Percentiles rank a stretch among this genome's conserved stretches.
Evolutionary conservation across 2,113 vertebrate genomes (phyloP).

Genomic region (Sterrhoptilus dennistouni): DNA sequence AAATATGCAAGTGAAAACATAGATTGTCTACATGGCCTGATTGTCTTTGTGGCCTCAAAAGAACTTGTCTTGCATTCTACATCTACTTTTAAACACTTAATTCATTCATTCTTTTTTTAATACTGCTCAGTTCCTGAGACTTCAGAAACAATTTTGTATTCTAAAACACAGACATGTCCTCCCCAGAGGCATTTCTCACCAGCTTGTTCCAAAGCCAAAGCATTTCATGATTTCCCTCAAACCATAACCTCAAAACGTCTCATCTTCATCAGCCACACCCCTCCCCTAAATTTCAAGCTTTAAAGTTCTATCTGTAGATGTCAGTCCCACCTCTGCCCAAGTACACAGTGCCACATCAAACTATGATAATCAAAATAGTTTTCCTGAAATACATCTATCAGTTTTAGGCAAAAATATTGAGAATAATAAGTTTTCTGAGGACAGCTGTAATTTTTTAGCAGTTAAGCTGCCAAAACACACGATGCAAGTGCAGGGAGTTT

Average conservation of each 20-base stretch:
- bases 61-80: neutral
- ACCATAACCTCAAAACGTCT: neutral
- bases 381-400: neutral
- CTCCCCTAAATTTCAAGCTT: neutral
- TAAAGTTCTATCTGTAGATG: neutral
- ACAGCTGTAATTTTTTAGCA: neutral
- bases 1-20: neutral
- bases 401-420: neutral
- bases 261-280: neutral
- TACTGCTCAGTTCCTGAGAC: conserved; percentile 2
- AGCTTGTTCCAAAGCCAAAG: conserved; percentile 18
- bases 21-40: conserved; percentile 61
- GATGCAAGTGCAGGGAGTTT: neutral
- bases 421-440: neutral
- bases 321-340: neutral
- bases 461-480: neutral
- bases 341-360: neutral
- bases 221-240: neutral
- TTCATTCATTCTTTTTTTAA: neutral
- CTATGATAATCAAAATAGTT: neutral
- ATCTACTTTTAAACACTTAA: conserved; percentile 22
- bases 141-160: neutral
- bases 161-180: neutral
- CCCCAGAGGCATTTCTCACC: conserved; percentile 2
- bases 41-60: conserved; percentile 58